A percentile compares a stretch with the other conserved stretches of the same genome.
These are phyloP conservation scores for Lysandra bellargus DNA, from an alignment of 2,888 invertebrate species.

Conservation along the genomic window DNA sequence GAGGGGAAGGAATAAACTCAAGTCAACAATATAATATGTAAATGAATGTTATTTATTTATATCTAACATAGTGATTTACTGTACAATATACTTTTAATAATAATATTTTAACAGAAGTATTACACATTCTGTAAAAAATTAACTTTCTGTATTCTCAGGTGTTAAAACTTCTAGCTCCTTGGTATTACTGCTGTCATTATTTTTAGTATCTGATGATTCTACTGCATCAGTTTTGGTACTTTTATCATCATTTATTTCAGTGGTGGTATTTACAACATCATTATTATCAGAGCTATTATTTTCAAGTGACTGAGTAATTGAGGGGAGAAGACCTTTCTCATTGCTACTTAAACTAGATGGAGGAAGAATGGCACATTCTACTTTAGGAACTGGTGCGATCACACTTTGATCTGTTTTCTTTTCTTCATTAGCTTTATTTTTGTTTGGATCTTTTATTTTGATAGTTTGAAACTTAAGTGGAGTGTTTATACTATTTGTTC, in stretches of 20 bases:
- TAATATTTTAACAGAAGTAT: constrained; percentile 4
- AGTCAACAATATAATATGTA: not conserved
- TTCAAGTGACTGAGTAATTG: constrained; percentile 27
- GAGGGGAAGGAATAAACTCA: not conserved
- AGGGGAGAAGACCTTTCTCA: constrained; percentile 76
- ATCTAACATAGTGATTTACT: constrained; percentile 3
- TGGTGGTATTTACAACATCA: constrained; percentile 19
- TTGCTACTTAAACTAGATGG: constrained; percentile 42
- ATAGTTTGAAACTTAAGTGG: constrained; percentile 78
- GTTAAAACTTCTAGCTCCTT: not conserved
- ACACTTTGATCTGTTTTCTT: constrained; percentile 63
- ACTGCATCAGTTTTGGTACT: constrained; percentile 27
- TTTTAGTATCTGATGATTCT: constrained; percentile 23
- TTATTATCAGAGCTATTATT: constrained; percentile 16
- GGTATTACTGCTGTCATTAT: not conserved
- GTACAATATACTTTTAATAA: constrained; percentile 22
- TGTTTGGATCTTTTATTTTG: constrained; percentile 84
- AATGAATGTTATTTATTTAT: constrained; percentile 35
- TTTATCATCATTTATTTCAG: constrained; percentile 10
- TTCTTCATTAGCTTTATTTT: constrained; percentile 53
- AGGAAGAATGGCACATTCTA: constrained; percentile 54
- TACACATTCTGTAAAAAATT: not conserved
- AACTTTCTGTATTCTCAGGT: constrained; percentile 7
- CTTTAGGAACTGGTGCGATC: constrained; percentile 69
- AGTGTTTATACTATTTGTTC: constrained; percentile 50